Percentiles rank a stretch among this genome's conserved stretches.
phyloP scores from a whole-genome alignment of 2,888 invertebrate genomes.

The Parnassius apollo region DNA sequence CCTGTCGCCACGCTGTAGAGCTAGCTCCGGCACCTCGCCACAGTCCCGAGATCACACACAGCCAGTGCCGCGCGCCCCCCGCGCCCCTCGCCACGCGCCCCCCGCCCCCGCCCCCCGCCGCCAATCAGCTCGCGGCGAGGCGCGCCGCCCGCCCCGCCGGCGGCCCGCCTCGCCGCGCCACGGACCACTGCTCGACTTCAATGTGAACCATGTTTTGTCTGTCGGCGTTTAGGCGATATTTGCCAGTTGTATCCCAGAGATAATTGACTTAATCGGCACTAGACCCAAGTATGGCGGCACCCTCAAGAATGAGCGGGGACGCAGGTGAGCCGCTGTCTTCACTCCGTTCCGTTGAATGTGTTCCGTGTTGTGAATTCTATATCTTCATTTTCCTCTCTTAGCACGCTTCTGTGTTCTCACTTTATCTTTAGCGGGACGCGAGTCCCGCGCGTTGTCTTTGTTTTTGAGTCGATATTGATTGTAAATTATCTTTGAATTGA shows the following conservation, averaged over 20 bases:
- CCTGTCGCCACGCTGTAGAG: slow-evolving; percentile 82
- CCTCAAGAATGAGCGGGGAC: slow-evolving; percentile 99
- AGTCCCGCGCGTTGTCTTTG: slow-evolving; percentile 77
- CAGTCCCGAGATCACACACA: slow-evolving; percentile 79
- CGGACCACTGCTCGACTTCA: slow-evolving; percentile 64
- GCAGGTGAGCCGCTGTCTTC: slow-evolving; percentile 95
- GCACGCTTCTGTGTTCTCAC: slow-evolving; percentile 83
- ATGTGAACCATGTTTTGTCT: slow-evolving; percentile 83
- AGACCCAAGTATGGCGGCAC: slow-evolving; percentile 99
- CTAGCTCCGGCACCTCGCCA: slow-evolving; percentile 80
- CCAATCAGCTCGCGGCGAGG: slow-evolving; percentile 32
- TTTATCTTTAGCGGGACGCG: slow-evolving; percentile 77
- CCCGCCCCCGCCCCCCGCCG: slow-evolving; percentile 36
- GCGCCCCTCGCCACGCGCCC: slow-evolving; percentile 39
- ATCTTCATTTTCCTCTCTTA: slow-evolving; percentile 80
- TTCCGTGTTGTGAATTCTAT: slow-evolving; percentile 81
- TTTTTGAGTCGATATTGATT: slow-evolving; percentile 78
- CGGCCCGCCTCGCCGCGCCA: slow-evolving; percentile 37
- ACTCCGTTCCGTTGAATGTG: slow-evolving; percentile 82
- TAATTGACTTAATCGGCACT: slow-evolving; percentile 99
- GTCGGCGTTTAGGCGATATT: slow-evolving; percentile 97
- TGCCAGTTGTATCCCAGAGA: slow-evolving; percentile 99
- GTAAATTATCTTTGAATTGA: slow-evolving; percentile 74
- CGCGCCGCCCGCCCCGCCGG: slow-evolving; percentile 35
- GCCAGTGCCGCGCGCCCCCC: slow-evolving; percentile 76